A percentile compares a stretch with the other conserved stretches of the same genome.
Evolutionary conservation across 2,797 vertebrate species (phyloP).

Genomic region (Poeciliopsis paucimaculata): DNA sequence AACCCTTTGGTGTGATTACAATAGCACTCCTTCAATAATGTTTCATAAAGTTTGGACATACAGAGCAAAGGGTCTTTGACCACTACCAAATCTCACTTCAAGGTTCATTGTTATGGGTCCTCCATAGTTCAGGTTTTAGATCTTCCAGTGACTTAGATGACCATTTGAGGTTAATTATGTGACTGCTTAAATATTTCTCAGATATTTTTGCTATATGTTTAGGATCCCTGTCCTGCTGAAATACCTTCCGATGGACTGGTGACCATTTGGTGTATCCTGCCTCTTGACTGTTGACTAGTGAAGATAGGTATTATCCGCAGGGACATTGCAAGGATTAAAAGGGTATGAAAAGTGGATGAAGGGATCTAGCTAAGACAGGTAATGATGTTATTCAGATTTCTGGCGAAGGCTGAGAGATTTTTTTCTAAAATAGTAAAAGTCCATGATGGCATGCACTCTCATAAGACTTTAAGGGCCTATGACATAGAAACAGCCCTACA

Average conservation of each 20-base stretch:
- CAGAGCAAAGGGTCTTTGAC: background rate
- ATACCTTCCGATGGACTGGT: background rate
- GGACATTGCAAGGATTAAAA: background rate
- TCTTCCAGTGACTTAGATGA: background rate
- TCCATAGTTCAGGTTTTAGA: background rate
- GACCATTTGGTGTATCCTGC: background rate
- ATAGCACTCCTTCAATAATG: background rate
- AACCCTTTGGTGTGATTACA: conserved; percentile 48
- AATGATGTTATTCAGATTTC: background rate
- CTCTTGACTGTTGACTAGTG: background rate
- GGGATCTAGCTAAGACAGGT: background rate
- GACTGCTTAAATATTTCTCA: background rate
- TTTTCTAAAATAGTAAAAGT: background rate
- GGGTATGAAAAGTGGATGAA: background rate
- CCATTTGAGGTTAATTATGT: background rate
- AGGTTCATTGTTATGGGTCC: background rate
- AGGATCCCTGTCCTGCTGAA: background rate
- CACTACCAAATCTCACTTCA: background rate
- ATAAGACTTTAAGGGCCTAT: background rate
- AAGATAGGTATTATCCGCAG: background rate
- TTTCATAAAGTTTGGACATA: conserved; percentile 11
- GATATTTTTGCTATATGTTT: background rate
- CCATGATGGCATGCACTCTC: background rate
- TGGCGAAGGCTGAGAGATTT: background rate
- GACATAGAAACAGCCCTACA: background rate